A percentile compares a stretch with the other conserved stretches of the same genome.
Conservation (phyloP, 2,113 vertebrate species). For the Spheniscus mendiculus region DNA sequence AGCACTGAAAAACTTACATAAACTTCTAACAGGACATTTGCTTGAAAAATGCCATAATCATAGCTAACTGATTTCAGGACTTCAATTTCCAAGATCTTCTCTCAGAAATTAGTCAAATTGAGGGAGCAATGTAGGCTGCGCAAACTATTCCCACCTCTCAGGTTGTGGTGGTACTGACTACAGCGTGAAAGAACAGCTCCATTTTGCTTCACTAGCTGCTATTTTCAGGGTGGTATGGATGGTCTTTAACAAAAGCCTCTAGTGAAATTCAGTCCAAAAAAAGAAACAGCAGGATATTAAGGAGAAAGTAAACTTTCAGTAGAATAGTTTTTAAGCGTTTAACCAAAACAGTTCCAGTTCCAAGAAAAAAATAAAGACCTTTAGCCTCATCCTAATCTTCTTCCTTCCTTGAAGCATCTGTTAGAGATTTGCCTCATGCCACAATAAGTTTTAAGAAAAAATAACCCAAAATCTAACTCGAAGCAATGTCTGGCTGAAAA, state of each 20-base stretch:
- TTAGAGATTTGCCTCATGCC: slow-evolving; percentile 50
- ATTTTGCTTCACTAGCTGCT: not conserved
- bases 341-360: slow-evolving; percentile 28
- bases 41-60: not conserved
- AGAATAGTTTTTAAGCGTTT: not conserved
- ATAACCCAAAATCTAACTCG: not conserved
- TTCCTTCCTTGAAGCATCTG: slow-evolving; percentile 60
- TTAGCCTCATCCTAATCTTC: slow-evolving; percentile 32
- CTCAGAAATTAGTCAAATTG: not conserved
- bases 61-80: not conserved
- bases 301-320: slow-evolving; percentile 30
- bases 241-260: not conserved
- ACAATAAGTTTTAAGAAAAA: slow-evolving; percentile 24
- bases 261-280: slow-evolving; percentile 3
- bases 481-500: slow-evolving; percentile 32
- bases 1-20: not conserved
- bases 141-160: not conserved
- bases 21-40: not conserved
- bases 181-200: not conserved
- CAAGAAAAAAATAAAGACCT: slow-evolving; percentile 18
- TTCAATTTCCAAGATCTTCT: not conserved
- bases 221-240: not conserved
- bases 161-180: not conserved
- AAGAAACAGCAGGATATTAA: slow-evolving; percentile 16
- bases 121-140: not conserved